phyloP scores from a whole-genome alignment of 2,888 invertebrate species.

The Acanthosepion pharaonis region DNA sequence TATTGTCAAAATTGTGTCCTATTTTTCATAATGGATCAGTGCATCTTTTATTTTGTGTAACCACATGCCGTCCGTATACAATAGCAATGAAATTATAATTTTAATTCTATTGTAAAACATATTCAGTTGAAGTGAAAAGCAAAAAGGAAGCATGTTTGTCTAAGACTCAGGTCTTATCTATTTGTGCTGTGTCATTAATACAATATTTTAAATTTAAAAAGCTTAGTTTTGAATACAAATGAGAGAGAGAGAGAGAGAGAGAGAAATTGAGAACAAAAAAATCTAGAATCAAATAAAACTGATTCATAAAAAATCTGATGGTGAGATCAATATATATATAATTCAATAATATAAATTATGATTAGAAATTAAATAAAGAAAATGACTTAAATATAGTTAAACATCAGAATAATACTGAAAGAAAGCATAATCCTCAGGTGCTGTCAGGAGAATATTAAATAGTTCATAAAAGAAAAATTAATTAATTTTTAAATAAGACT shows the following conservation, averaged over 20 bases:
- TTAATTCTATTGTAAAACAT: not conserved
- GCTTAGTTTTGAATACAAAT: not conserved
- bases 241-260: slow-evolving; percentile 43
- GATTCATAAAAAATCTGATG: not conserved
- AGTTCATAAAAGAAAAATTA: not conserved
- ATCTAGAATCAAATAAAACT: not conserved
- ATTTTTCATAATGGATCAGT: not conserved
- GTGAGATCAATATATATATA: no score
- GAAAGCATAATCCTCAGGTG: not conserved
- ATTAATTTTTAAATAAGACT: not conserved
- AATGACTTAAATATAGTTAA: not conserved
- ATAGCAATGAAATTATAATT: not conserved
- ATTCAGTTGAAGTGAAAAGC: not conserved
- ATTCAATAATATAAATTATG: not conserved
- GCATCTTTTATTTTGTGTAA: not conserved
- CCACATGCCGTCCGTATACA: not conserved
- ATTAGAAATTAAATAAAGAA: not conserved
- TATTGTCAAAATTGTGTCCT: not conserved
- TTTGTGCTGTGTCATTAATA: not conserved
- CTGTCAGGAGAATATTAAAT: not conserved
- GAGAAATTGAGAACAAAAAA: not conserved
- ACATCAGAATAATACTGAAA: not conserved
- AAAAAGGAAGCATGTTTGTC: not conserved
- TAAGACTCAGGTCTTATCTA: not conserved
- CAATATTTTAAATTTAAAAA: not conserved